Evolutionary conservation across 1,140 invertebrate genomes (phyloP), one percentile per base, ranked within the genome.

Genomic region (Rhopalosiphum maidis): DNA sequence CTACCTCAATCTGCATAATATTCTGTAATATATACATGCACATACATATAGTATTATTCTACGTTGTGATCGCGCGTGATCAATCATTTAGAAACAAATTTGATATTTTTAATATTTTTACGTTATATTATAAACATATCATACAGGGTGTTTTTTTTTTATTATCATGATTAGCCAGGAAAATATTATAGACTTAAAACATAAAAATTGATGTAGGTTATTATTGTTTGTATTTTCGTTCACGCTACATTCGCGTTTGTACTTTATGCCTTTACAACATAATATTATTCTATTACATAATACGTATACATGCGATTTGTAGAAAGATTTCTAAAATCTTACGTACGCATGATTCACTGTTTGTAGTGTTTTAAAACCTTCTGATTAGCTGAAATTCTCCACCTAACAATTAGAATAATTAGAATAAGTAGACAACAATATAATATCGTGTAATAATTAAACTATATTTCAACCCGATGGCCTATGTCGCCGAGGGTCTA

Each of bases 81-180:
- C 43, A 87, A 43, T 87, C 41, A 43, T 86, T 86, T 86, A 86
- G 22, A 86, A 86, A 87, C 11, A 46, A 87, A 48, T 77, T n/a
- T 77, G 30, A 68, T 30, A n/a, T n/a, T n/a, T 77, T 77, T 21
- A 18, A 77, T 77, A n/a, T n/a, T 6, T n/a, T 77, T 6, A 21
- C 30, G n/a, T n/a, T 30, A 60, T 30, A 30, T 30, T 30, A 4
- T 30, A 60, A n/a, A 9, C 2, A 15, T 77, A 77, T n/a, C n/a
- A 77, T n/a, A n/a, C 30, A 77, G 30, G 15, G 30, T n/a, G 60
- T 6, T 77, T 18, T 37, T 0, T 77, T 77, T 77, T n/a, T n/a
- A n/a, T n/a, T n/a, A n/a, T 77, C 30, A 5, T 15, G 4, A n/a
- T n/a, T n/a, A 1, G 15, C 11, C 4, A 5, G 5, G 30, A 0